Base-by-base conservation (phyloP, 1,140 invertebrate species). In the Hylaeus anthracinus region DNA sequence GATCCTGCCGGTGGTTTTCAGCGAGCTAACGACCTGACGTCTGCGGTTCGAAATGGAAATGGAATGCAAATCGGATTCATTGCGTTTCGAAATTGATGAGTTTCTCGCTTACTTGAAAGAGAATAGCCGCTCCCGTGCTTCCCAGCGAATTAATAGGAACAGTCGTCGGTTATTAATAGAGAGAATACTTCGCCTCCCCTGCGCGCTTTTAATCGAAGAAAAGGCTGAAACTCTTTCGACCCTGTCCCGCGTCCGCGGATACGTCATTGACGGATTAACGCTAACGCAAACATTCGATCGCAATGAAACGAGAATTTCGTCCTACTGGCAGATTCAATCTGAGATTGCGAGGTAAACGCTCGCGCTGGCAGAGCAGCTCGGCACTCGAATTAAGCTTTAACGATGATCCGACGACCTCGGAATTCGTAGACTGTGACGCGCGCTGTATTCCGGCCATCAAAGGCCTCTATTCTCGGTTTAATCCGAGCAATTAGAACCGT, bases 51-150 rank as follows among this genome's bases (percentile, higher is more conserved):
- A 37, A 48, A 79, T 79, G 76, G 76, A 79, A 72, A 79, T 79
- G 69, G 69, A 71, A 72, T 79, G 76, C 69, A 79, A 79, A 79
- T 79, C 76, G 76, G 58, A 79, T 79, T 79, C 76, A 64, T 79
- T 56, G 69, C 76, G 51, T 79, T 72, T 72, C 58, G 39, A 61
- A 79, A 79, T 79, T 64, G 76, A 79, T 39, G 76, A 79, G 60
- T 63, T 48, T n/a, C 45, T 53, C n/a, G 67, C 45, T 78, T 72
- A 48, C 58, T 43, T 12, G 76, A 72, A 79, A 51, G 48, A 41
- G 12, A 15, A 60, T 12, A 2, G 39, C 39, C 64, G 43, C 69
- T 67, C 26, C 6, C 2, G 43, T 12, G 56, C 58, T 51, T 5
- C 26, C 8, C 51, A 26, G 12, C 55, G 69, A 56, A 72, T 72